Evolutionary conservation across 2,797 vertebrate genomes (phyloP).

Genomic region (Rhinogobio ventralis): DNA sequence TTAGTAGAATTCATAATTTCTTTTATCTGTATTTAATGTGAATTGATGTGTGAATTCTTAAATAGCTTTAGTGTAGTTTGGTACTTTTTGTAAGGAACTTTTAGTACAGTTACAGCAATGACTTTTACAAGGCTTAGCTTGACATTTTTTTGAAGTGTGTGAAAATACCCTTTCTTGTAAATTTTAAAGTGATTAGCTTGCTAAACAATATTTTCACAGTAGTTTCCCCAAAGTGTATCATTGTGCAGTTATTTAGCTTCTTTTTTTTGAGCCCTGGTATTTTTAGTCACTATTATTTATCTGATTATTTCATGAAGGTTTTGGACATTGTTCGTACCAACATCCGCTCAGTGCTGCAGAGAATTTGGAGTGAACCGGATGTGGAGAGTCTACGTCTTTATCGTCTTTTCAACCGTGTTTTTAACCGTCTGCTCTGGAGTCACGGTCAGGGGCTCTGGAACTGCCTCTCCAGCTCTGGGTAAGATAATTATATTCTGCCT

Average conservation of each 20-base stretch:
- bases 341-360: slow-evolving; percentile 85
- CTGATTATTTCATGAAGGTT: slow-evolving; percentile 77
- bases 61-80: neutral
- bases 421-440: slow-evolving; percentile 95
- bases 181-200: neutral
- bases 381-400: slow-evolving; percentile 91
- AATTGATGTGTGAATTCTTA: neutral
- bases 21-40: neutral
- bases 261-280: neutral
- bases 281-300: neutral
- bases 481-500: slow-evolving; percentile 61
- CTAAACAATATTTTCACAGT: neutral
- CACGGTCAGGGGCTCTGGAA: slow-evolving; percentile 97
- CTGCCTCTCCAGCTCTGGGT: slow-evolving; percentile 96
- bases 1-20: neutral
- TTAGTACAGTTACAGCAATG: neutral
- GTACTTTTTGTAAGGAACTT: neutral
- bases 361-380: slow-evolving; percentile 92
- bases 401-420: slow-evolving; percentile 91
- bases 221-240: neutral
- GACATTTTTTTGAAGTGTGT: neutral
- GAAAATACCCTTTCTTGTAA: neutral
- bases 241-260: neutral
- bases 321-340: slow-evolving; percentile 95
- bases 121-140: neutral